phyloP scores from a whole-genome alignment of 2,113 vertebrate genomes.

The Harpagus bidentatus region DNA sequence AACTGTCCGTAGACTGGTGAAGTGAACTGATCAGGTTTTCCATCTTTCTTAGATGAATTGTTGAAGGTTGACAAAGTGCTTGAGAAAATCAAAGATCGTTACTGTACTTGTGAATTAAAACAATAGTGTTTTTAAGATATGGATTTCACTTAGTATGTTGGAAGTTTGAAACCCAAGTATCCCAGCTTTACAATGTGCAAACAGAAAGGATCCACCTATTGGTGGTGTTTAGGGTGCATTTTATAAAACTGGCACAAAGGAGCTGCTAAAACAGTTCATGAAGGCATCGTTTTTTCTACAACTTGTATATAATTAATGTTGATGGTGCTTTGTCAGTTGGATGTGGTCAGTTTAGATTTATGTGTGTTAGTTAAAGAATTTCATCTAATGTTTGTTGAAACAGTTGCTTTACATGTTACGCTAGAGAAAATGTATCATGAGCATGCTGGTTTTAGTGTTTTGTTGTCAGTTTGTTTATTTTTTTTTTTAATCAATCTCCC shows the following conservation, averaged over 20 bases:
- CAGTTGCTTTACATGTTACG: conserved; percentile 57
- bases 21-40: not conserved
- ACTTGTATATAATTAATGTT: conserved; percentile 8
- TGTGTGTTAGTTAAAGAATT: conserved; percentile 54
- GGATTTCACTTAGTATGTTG: not conserved
- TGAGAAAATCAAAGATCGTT: not conserved
- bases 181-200: not conserved
- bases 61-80: not conserved
- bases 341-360: conserved; percentile 66
- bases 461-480: conserved; percentile 61
- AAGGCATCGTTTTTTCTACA: not conserved
- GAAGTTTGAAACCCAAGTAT: not conserved
- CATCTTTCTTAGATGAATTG: not conserved
- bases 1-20: not conserved
- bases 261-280: not conserved
- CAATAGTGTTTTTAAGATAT: not conserved
- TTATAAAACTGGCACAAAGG: not conserved
- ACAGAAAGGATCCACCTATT: not conserved
- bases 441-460: conserved; percentile 74
- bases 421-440: conserved; percentile 53
- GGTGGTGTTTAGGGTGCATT: not conserved
- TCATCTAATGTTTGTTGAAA: conserved; percentile 62
- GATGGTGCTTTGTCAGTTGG: conserved; percentile 53
- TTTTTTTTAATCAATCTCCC: conserved; percentile 40
- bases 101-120: not conserved